Conservation (phyloP, 2,888 invertebrate genomes). For the Rhagium mordax region DNA sequence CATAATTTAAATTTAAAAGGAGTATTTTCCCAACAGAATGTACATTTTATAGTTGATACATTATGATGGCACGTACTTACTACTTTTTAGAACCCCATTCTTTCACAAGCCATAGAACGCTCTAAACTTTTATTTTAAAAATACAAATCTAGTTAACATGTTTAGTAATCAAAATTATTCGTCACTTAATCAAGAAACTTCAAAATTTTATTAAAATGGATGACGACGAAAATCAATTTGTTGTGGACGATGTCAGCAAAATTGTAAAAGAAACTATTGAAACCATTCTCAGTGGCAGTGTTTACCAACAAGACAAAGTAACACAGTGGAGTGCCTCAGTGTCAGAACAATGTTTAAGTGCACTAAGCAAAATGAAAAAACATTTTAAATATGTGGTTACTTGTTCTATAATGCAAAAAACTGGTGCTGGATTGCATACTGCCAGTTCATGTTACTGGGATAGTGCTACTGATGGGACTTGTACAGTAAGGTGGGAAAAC, state of each 20-base stretch:
- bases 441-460: constrained; percentile 91
- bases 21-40: no score
- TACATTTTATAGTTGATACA: constrained; percentile 33
- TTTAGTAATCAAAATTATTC: constrained; percentile 49
- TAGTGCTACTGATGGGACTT: constrained; percentile 84
- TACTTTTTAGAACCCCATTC: constrained; percentile 39
- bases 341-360: constrained; percentile 82
- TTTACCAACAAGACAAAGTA: constrained; percentile 77
- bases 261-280: constrained; percentile 85
- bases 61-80: constrained; percentile 37
- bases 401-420: constrained; percentile 88
- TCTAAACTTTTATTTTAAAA: constrained; percentile 17
- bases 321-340: constrained; percentile 83
- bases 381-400: constrained; percentile 89
- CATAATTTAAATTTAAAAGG: no score
- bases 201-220: constrained; percentile 63
- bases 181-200: constrained; percentile 43
- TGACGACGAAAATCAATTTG: constrained; percentile 72
- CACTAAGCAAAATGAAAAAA: constrained; percentile 83
- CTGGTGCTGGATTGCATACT: constrained; percentile 86
- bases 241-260: constrained; percentile 83
- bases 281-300: constrained; percentile 79
- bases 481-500: constrained; percentile 90
- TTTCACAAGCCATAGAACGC: constrained; percentile 29
- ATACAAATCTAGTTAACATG: constrained; percentile 42